Evolutionary conservation across 2,113 vertebrate species (phyloP).

Genomic region (Prolemur simus): DNA sequence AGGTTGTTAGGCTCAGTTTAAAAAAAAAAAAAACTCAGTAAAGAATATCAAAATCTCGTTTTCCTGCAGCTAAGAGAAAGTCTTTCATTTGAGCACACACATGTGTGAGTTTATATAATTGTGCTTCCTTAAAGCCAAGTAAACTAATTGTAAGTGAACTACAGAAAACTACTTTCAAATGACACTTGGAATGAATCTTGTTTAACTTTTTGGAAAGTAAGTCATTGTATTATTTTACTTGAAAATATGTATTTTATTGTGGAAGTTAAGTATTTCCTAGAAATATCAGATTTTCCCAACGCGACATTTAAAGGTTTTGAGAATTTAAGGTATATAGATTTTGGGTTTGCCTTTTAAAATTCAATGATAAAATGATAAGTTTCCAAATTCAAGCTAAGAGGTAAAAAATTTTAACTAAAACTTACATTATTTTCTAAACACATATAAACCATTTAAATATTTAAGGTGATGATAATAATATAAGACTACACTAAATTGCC

Average conservation of each 20-base stretch:
- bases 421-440: slow-evolving; percentile 7
- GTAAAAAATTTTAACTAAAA: background rate
- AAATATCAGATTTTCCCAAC: background rate
- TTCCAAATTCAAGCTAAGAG: background rate
- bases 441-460: background rate
- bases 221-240: background rate
- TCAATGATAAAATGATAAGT: background rate
- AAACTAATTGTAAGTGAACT: background rate
- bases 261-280: background rate
- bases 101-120: background rate
- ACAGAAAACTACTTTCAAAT: background rate
- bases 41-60: background rate
- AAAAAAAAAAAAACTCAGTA: background rate
- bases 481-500: background rate
- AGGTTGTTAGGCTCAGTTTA: background rate
- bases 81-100: background rate
- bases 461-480: background rate
- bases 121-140: background rate
- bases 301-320: background rate
- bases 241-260: background rate
- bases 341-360: background rate
- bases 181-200: background rate
- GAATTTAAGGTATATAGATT: background rate
- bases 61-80: background rate
- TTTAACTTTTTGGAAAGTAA: background rate